Evolutionary conservation across 1,140 invertebrate genomes (phyloP).

Genomic region (Brachionus paranguensis): DNA sequence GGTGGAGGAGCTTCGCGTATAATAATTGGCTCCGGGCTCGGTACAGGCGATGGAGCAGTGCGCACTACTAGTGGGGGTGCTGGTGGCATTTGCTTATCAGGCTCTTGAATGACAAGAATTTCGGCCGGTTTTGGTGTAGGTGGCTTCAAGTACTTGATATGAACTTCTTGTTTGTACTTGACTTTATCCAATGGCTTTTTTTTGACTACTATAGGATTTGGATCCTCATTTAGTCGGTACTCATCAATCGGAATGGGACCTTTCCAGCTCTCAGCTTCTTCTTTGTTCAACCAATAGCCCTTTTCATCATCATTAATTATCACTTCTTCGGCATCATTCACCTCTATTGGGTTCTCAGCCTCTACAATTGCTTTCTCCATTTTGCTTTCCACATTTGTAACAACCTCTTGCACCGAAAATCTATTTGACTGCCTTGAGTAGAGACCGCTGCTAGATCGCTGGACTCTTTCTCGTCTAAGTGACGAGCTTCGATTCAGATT

Average conservation of each 20-base stretch:
- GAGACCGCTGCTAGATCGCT: not conserved
- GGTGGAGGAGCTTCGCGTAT: conserved; percentile 29
- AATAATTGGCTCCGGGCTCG: conserved; percentile 18
- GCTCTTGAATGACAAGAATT: conserved; percentile 25
- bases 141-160: conserved; percentile 29
- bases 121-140: conserved; percentile 3
- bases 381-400: not conserved
- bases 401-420: not conserved
- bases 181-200: conserved; percentile 37
- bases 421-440: not conserved
- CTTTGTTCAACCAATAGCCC: conserved; percentile 22
- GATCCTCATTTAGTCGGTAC: conserved; percentile 19
- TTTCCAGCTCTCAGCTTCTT: conserved; percentile 23
- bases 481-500: not conserved
- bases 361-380: conserved; percentile 19
- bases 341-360: not conserved
- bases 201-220: not conserved
- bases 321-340: not conserved
- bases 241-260: conserved; percentile 16
- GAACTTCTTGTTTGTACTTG: conserved; percentile 28
- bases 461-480: not conserved
- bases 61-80: conserved; percentile 30
- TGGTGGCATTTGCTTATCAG: conserved; percentile 21
- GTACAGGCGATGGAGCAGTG: not conserved
- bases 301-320: conserved; percentile 8